Conservation (phyloP, 2,888 invertebrate species). For the Agriopis leucophaearia region DNA sequence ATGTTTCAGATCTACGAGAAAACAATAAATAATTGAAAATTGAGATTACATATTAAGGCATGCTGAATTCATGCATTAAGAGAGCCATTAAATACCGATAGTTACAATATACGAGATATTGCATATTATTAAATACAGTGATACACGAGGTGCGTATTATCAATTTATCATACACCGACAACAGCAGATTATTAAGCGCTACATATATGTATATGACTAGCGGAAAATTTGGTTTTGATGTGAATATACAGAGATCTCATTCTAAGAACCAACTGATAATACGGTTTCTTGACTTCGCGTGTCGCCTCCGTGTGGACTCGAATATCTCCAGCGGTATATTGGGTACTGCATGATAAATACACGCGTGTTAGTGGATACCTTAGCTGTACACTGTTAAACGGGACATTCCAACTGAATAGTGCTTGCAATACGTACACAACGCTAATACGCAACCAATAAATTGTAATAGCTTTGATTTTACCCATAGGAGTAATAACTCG, state of each 20-base stretch:
- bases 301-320: slow-evolving; percentile 85
- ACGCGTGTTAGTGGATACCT: slow-evolving; percentile 79
- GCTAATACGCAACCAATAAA: slow-evolving; percentile 37
- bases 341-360: slow-evolving; percentile 86
- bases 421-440: slow-evolving; percentile 43
- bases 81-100: slow-evolving; percentile 62
- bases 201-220: slow-evolving; percentile 74
- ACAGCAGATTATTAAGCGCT: slow-evolving; percentile 73
- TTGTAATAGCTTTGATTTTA: slow-evolving; percentile 36
- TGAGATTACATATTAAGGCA: slow-evolving; percentile 67
- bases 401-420: slow-evolving; percentile 48
- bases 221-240: slow-evolving; percentile 69
- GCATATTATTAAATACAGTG: slow-evolving; percentile 66
- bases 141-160: slow-evolving; percentile 61
- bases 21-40: slow-evolving; percentile 49
- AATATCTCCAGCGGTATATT: slow-evolving; percentile 86
- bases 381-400: slow-evolving; percentile 52
- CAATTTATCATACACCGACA: slow-evolving; percentile 55
- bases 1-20: slow-evolving; percentile 66
- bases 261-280: slow-evolving; percentile 87
- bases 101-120: slow-evolving; percentile 59
- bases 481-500: slow-evolving; percentile 37
- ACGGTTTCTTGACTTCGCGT: slow-evolving; percentile 85
- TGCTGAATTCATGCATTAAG: slow-evolving; percentile 75
- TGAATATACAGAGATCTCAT: slow-evolving; percentile 74